Conservation (phyloP, 2,113 vertebrate species). For the Sitta europaea region DNA sequence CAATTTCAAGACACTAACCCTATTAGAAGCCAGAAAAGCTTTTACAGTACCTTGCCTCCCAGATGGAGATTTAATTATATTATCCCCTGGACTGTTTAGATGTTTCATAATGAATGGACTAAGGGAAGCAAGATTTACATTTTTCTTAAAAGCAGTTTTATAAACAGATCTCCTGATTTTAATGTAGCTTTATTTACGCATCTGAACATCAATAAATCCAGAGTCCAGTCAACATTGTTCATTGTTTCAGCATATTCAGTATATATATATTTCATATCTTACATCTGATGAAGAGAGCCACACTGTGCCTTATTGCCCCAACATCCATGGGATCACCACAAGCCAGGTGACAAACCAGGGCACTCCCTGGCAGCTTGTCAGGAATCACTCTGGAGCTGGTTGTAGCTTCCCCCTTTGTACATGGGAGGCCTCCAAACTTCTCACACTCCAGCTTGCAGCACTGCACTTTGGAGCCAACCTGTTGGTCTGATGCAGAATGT, state of each 20-base stretch:
- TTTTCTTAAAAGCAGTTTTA: slow-evolving; percentile 49
- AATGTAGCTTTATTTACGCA: slow-evolving; percentile 75
- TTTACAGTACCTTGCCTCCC: not conserved
- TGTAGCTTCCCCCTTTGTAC: not conserved
- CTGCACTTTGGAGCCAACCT: not conserved
- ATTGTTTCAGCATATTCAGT: slow-evolving; percentile 49
- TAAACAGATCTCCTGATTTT: slow-evolving; percentile 40
- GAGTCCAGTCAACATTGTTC: slow-evolving; percentile 68
- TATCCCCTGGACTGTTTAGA: not conserved
- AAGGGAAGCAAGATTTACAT: slow-evolving; percentile 2
- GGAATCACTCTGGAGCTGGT: not conserved
- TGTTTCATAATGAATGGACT: not conserved
- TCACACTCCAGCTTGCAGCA: not conserved
- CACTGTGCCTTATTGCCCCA: slow-evolving; percentile 57
- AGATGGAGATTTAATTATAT: not conserved
- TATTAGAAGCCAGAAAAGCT: not conserved
- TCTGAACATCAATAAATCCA: slow-evolving; percentile 63
- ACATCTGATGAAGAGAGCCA: slow-evolving; percentile 62
- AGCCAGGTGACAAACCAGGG: not conserved
- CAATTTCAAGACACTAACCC: not conserved
- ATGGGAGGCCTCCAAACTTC: not conserved
- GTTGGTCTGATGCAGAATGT: not conserved
- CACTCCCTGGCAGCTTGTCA: not conserved
- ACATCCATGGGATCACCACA: not conserved
- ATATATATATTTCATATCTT: slow-evolving; percentile 65